phyloP scores from a whole-genome alignment of 2,888 invertebrate genomes.

The Abrostola tripartita region DNA sequence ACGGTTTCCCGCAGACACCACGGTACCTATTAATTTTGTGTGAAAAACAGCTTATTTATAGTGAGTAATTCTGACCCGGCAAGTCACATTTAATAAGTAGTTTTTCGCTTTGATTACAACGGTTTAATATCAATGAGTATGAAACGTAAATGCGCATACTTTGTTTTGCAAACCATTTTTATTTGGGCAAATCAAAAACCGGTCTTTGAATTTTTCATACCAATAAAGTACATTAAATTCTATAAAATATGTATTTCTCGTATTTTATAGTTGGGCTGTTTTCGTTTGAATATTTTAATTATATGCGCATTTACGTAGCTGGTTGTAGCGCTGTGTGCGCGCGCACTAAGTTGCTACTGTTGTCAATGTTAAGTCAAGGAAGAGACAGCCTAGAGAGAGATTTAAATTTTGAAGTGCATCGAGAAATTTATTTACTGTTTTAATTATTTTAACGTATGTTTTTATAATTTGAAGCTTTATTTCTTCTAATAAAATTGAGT shows the following conservation, averaged over 20 bases:
- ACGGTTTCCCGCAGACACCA: constrained; percentile 61
- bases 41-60: constrained; percentile 51
- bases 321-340: constrained; percentile 77
- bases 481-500: neutral
- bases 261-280: neutral
- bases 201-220: too few relatives aligned
- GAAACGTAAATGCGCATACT: constrained; percentile 55
- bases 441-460: neutral
- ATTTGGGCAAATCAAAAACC: too few relatives aligned
- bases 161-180: constrained; percentile 7
- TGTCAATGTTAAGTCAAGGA: constrained; percentile 77
- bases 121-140: constrained; percentile 49
- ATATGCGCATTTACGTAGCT: constrained; percentile 66
- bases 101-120: constrained; percentile 49
- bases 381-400: constrained; percentile 64
- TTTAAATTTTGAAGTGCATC: constrained; percentile 48
- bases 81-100: constrained; percentile 35
- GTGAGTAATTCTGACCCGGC: neutral
- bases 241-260: too few relatives aligned
- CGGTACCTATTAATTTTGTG: constrained; percentile 59
- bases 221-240: too few relatives aligned
- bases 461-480: neutral
- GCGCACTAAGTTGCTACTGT: constrained; percentile 79
- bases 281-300: constrained; percentile 20
- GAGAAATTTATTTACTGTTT: constrained; percentile 41